Percentiles rank a stretch among this genome's conserved stretches.
Evolutionary conservation across 2,113 vertebrate genomes (phyloP).

Genomic region (Meriones unguiculatus): DNA sequence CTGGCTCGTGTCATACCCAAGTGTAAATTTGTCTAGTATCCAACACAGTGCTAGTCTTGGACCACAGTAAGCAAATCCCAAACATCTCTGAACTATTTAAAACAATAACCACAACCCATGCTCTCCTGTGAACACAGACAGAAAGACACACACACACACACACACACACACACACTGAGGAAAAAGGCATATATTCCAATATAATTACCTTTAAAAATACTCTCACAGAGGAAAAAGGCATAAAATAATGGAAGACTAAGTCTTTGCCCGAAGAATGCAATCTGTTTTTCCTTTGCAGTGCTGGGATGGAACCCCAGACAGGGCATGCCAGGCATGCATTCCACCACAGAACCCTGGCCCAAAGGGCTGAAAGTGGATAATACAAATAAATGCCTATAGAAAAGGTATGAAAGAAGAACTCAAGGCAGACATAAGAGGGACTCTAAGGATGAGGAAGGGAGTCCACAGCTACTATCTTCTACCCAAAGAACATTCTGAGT

Average conservation of each 20-base stretch:
- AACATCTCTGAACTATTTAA: not conserved
- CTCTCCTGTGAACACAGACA: not conserved
- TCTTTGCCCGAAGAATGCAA: not conserved
- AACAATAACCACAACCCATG: not conserved
- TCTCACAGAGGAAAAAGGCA: slow-evolving; percentile 53
- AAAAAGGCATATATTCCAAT: too few species aligned
- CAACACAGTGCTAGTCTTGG: not conserved
- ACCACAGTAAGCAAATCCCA: not conserved
- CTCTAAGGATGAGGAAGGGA: slow-evolving; percentile 46
- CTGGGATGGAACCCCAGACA: not conserved
- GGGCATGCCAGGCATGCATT: not conserved
- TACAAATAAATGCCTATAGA: slow-evolving; percentile 31
- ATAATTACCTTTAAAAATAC: too few species aligned
- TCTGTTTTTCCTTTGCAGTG: not conserved
- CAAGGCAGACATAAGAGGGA: not conserved
- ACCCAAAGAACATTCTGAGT: not conserved
- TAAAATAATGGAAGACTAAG: not conserved
- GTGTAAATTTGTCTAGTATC: not conserved
- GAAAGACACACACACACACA: not conserved
- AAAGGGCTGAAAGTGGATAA: slow-evolving; percentile 19
- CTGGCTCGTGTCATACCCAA: not conserved
- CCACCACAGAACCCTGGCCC: not conserved
- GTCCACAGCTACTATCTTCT: not conserved
- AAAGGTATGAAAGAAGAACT: not conserved
- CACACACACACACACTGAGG: not conserved